Evolutionary conservation across 2,888 invertebrate genomes (phyloP), one percentile per base, ranked within the genome.

Genomic region (Amiota mariae): DNA sequence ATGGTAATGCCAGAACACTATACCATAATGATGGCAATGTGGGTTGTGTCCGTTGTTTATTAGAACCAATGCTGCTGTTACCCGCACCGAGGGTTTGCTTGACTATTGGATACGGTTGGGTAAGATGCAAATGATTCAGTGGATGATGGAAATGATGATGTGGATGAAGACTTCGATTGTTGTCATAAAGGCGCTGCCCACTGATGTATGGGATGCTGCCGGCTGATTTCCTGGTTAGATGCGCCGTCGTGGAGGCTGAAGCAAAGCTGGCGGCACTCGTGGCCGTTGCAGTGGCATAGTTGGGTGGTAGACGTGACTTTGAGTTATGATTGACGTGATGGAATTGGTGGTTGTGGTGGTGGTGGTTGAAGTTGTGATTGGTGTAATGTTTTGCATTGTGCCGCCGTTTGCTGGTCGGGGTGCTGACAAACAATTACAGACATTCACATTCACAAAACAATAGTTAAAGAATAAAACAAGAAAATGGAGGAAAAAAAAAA

Each of bases 1-100:
- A 97, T 82, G 97, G 97, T 88, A 97, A 92, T 82, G 97, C 97
- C 90, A 97, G 93, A 86, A 97, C 93, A 78, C 96, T 96, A 92
- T 96, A 96, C 95, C 96, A 95, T 85, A 96, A 93, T 81, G 95
- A 94, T 74, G 95, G 95, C 13, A 73, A 51, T 46, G 70, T 54
- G 59, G 95, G 94, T 92, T 79, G 73, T 9, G 78, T 77, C 8
- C 80, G 79, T 48, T 82, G 83, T 36, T 81, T 79, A 51, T 80
- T 82, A 10, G 87, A 86, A 20, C 82, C 79, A 11, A 84, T 77
- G 78, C 83, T 85, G 73, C 79, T 80, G 15, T 77, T 76, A 11
- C 80, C 77, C 46, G 75, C 15, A 13, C 36, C 36, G 13, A 63
- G 61, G 15, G 18, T 11, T 18, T 59, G 59, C 59, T 59, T 59